These are phyloP conservation scores for Limnephilus lunatus DNA, from an alignment of 2,888 invertebrate genomes.

Conservation along the genomic window DNA sequence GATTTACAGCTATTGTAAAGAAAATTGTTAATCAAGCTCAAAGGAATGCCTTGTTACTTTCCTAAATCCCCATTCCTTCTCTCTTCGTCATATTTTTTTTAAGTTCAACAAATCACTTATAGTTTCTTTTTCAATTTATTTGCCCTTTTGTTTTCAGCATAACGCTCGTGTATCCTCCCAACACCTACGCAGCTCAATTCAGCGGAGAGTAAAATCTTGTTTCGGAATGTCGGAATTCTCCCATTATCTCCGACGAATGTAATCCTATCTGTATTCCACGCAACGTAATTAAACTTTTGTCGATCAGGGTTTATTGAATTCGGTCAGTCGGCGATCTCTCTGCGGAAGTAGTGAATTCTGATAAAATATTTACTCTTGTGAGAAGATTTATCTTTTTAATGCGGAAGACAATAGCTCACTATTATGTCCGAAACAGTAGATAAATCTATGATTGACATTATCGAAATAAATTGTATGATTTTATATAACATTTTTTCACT, in stretches of 20 bases:
- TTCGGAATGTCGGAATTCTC: not conserved
- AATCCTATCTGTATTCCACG: not conserved
- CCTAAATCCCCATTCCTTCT: too few species aligned
- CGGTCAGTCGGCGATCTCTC: not conserved
- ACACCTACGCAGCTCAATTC: not conserved
- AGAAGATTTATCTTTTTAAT: not conserved
- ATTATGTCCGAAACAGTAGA: not conserved
- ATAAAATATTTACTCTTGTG: not conserved
- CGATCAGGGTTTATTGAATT: not conserved
- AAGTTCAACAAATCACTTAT: too few species aligned
- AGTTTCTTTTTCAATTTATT: too few species aligned
- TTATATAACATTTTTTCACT: not conserved
- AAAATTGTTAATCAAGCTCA: too few species aligned
- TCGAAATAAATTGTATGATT: not conserved
- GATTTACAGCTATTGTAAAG: too few species aligned
- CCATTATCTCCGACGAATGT: not conserved
- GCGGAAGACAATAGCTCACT: not conserved
- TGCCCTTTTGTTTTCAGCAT: not conserved
- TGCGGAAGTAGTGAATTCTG: not conserved
- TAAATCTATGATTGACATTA: not conserved
- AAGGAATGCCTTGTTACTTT: too few species aligned
- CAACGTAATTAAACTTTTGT: not conserved
- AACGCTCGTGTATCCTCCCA: not conserved
- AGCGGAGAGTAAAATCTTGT: not conserved
- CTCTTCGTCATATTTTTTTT: too few species aligned